Evolutionary conservation across 2,113 vertebrate species (phyloP).

Genomic region (Gambusia holbrooki): DNA sequence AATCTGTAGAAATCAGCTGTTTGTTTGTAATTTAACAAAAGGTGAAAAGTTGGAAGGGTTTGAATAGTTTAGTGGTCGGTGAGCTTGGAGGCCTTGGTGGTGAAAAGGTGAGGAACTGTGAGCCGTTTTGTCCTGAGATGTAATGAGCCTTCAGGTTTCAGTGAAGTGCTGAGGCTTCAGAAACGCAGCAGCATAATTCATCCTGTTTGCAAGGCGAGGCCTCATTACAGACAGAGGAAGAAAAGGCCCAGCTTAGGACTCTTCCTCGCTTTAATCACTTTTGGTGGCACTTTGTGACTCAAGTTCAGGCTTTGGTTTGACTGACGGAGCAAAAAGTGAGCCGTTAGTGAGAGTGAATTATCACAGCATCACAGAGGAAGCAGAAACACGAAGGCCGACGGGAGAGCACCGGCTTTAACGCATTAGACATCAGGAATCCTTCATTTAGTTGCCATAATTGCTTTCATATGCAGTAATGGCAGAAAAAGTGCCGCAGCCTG

Average conservation of each 20-base stretch:
- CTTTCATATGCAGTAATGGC: constrained; percentile 46
- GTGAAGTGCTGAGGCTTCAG: constrained; percentile 69
- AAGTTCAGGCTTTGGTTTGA: constrained; percentile 67
- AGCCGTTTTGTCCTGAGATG: constrained; percentile 63
- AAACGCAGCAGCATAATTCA: constrained; percentile 70
- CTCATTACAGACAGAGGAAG: constrained; percentile 60
- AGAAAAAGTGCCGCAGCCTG: constrained; percentile 1
- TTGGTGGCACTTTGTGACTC: constrained; percentile 71
- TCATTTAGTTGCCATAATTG: constrained; percentile 39
- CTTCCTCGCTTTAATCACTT: constrained; percentile 74
- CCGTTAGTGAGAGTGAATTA: constrained; percentile 55
- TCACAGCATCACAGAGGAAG: constrained; percentile 47
- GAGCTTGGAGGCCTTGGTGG: background rate
- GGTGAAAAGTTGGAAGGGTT: background rate
- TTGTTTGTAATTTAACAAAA: background rate
- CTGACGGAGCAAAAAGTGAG: constrained; percentile 54
- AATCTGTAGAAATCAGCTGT: constrained; percentile 49
- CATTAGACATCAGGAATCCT: constrained; percentile 41
- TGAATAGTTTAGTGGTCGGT: background rate
- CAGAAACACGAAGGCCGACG: constrained; percentile 34
- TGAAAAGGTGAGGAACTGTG: constrained; percentile 43
- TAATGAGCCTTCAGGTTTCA: constrained; percentile 62
- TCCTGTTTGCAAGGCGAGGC: constrained; percentile 72
- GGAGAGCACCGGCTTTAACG: constrained; percentile 26
- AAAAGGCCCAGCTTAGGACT: constrained; percentile 53